Evolutionary conservation across 64 coral and sea anemone genomes (phyloP).

Genomic region (Dendrophyllia cribrosa): DNA sequence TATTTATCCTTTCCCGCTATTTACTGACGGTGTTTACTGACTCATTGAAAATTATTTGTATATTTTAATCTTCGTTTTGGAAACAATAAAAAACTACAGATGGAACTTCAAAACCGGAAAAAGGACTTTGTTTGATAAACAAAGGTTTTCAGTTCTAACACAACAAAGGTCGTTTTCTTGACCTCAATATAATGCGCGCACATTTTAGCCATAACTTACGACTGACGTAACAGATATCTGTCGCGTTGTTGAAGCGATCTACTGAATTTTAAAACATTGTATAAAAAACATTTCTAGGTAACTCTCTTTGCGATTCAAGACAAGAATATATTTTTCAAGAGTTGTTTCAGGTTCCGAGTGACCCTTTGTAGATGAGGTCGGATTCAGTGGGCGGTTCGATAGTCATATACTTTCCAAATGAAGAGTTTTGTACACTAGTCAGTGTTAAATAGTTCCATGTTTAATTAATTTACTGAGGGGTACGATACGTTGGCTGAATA

Average conservation of each 20-base stretch:
- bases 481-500: no score
- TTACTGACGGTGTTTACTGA: background rate
- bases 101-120: background rate
- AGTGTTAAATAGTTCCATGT: no score
- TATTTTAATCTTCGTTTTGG: background rate
- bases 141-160: background rate
- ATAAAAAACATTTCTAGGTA: background rate
- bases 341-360: background rate
- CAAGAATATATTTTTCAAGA: background rate
- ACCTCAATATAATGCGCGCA: background rate
- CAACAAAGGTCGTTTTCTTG: background rate
- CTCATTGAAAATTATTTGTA: background rate
- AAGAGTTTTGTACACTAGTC: background rate
- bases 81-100: background rate
- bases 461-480: no score
- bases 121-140: background rate
- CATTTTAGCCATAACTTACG: constrained; percentile 4
- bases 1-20: no score
- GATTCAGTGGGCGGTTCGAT: no score
- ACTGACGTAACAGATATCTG: background rate
- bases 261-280: background rate
- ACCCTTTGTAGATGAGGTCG: background rate
- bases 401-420: background rate
- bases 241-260: background rate
- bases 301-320: background rate